Base-by-base conservation (phyloP, 2,113 vertebrate genomes). In the Syngnathus typhle region DNA sequence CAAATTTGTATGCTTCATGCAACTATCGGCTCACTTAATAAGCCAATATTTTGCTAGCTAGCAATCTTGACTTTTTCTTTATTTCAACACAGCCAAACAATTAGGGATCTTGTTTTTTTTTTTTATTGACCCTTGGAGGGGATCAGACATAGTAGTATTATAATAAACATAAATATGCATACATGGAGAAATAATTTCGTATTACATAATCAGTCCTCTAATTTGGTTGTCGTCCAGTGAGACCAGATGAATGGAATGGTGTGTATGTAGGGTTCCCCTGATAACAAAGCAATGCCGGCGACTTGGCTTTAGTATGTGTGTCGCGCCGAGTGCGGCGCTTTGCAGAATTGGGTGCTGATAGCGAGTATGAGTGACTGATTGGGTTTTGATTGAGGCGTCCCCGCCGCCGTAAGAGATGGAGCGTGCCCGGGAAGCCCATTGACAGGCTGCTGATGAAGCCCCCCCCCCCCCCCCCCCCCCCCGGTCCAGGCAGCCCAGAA, bases 391-490 rank as follows among this genome's bases (percentile, higher is more conserved):
- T 87, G 89, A 91, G 88, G 89, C 79, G 77, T 88, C 91, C 87
- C 82, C 68, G 81, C 83, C 81, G 87, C 71, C 76, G 86, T 88
- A 90, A 90, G 81, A 70, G 87, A 89, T 89, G 46, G 71, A 88
- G 88, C 69, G 64, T 18, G 59, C 85, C 85, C 39, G 59, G 72
- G 60, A 66, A 85, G 81, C 85, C 72, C 89, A 92, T 91, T 89
- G 91, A 91, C 89, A 86, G 87, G 83, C 81, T 89, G 86, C 84
- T 89, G 89, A 92, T 91, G 88, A 88, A 90, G 90, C 81, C 74
- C n/a, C n/a, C n/a, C n/a, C n/a, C n/a, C n/a, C n/a, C n/a, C n/a
- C n/a, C n/a, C n/a, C n/a, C n/a, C n/a, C n/a, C n/a, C n/a, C n/a
- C 69, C 36, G 70, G 69, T 81, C 76, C 85, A 78, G 76, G 72